These are phyloP conservation scores for Semotilus atromaculatus DNA, from an alignment of 2,797 vertebrate species.

Conservation along the genomic window DNA sequence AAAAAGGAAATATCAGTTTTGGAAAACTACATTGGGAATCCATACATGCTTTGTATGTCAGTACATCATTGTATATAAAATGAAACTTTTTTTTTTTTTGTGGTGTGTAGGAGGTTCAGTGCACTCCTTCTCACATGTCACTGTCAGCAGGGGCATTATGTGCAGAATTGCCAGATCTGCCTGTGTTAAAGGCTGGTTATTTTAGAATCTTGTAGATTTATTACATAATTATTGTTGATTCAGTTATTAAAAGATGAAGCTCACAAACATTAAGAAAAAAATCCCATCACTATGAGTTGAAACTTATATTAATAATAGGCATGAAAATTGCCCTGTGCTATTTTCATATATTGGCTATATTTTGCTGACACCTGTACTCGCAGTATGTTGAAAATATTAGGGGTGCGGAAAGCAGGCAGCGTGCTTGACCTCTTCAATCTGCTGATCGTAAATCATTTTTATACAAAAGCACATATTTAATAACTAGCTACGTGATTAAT, in stretches of 20 bases:
- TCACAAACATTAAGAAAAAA: background rate
- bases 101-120: background rate
- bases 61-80: background rate
- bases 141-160: background rate
- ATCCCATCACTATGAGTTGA: too few relatives aligned
- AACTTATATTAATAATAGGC: background rate
- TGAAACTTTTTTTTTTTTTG: background rate
- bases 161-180: background rate
- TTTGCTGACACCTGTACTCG: background rate
- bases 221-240: background rate
- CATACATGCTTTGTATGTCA: background rate
- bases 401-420: background rate
- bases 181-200: background rate
- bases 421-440: background rate
- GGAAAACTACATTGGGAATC: slow-evolving; percentile 19
- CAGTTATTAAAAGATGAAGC: background rate
- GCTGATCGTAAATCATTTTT: background rate
- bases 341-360: background rate
- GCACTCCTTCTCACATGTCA: background rate
- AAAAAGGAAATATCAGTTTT: slow-evolving; percentile 35
- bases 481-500: background rate
- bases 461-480: background rate
- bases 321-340: background rate
- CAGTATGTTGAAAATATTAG: background rate
- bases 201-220: background rate